Base-by-base conservation (phyloP, 2,797 vertebrate genomes). In the Rhodeus uyekii region DNA sequence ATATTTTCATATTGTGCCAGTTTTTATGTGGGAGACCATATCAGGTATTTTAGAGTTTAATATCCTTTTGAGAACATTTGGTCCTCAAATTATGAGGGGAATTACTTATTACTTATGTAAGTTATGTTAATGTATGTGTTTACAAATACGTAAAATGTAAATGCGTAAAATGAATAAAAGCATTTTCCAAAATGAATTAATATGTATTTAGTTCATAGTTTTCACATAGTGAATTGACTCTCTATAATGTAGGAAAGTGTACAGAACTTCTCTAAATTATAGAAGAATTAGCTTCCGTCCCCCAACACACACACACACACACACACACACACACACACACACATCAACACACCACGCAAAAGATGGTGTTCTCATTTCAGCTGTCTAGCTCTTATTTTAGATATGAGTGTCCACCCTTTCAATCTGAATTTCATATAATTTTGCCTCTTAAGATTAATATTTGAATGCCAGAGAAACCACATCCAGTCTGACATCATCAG, bases 401-500 rank as follows among this genome's bases (percentile, higher is more conserved):
- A n/a, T 5, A 53, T 18, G 22, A 8, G 12, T 24, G 36, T n/a
- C 71, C 71, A 55, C 32, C 22, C 48, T 24, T 73, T 73, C 22
- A 38, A 53, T 32, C 4, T 53, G 22, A n/a, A 22, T 3, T 53
- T 67, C 16, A 18, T 29, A 16, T 65, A 39, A 65, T 75, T 55
- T n/a, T 29, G 50, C 61, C 3, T 38, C 55, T 61, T 29, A 34
- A 38, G 55, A 48, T 61, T 38, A 50, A 81, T 81, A 74, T 84
- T 84, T 73, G 36, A 36, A 65, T 64, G 36, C n/a, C 9, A 18
- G 36, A 72, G 79, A 48, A 67, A 73, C 22, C 61, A 22, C 0
- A 36, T 80, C 71, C 32, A 8, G 18, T 16, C 12, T 67, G 74
- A 50, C 74, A 81, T 81, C 81, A 77, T 48, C 79, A 48, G n/a